Evolutionary conservation across 2,797 vertebrate genomes (phyloP).

Genomic region (Euthynnus affinis): DNA sequence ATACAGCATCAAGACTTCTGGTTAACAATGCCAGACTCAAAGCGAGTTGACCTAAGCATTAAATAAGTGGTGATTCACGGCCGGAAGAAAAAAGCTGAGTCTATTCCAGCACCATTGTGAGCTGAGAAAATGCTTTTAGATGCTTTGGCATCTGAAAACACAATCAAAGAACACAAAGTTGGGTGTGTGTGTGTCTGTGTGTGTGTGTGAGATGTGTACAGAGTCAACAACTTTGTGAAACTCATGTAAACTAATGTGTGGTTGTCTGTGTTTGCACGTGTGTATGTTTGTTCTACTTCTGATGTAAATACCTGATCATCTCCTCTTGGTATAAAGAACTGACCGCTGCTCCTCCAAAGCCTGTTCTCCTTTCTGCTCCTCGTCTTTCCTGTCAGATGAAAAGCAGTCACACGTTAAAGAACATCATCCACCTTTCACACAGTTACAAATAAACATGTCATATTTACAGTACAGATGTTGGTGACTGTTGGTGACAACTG

Average conservation of each 20-base stretch:
- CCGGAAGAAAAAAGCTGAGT: constrained; percentile 23
- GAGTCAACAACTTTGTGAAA: constrained; percentile 1
- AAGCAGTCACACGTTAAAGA: constrained; percentile 67
- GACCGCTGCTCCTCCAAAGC: constrained; percentile 93
- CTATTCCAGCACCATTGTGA: constrained; percentile 20
- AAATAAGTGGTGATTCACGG: constrained; percentile 49
- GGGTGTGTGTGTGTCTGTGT: not conserved
- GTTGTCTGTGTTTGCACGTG: not conserved
- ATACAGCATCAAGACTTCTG: constrained; percentile 53
- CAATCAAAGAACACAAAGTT: not conserved
- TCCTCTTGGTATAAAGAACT: constrained; percentile 98
- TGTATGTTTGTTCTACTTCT: constrained; percentile 3
- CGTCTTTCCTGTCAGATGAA: constrained; percentile 83
- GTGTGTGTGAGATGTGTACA: not conserved
- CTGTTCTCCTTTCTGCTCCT: constrained; percentile 87
- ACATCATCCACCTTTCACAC: constrained; percentile 28
- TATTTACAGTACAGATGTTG: not conserved
- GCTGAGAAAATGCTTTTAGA: constrained; percentile 7
- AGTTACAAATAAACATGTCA: not conserved
- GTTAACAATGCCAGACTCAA: constrained; percentile 64
- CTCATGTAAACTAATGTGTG: not conserved
- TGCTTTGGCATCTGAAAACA: constrained; percentile 18
- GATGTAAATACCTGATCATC: constrained; percentile 91
- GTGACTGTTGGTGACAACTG: not conserved
- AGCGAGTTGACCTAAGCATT: constrained; percentile 55